Percentiles rank a stretch among this genome's conserved stretches.
Conservation (phyloP, 2,113 vertebrate genomes). For the Forbesichthys agassizii region DNA sequence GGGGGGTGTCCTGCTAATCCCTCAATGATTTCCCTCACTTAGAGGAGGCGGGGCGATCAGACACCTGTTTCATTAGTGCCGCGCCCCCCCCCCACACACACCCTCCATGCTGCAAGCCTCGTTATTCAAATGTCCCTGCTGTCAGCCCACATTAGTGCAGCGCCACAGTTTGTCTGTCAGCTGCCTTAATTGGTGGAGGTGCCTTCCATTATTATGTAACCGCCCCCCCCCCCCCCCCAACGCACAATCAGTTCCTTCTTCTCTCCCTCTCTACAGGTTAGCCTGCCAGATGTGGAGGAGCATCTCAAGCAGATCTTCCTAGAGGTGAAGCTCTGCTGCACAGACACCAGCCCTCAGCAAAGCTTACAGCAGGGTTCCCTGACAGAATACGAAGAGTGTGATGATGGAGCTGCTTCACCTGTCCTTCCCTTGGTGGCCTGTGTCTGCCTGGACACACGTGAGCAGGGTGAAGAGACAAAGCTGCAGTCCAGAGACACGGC, state of each 20-base stretch:
- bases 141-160: constrained; percentile 78
- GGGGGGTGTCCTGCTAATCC: background rate
- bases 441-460: too few relatives aligned
- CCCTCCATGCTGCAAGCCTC: constrained; percentile 70
- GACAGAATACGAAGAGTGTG: too few relatives aligned
- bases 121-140: constrained; percentile 81
- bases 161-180: constrained; percentile 76
- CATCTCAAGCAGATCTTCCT: too few relatives aligned
- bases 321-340: too few relatives aligned
- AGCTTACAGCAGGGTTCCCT: too few relatives aligned
- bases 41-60: constrained; percentile 51
- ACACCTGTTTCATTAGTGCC: constrained; percentile 80
- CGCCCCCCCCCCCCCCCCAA: constrained; percentile 17
- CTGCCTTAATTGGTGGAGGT: constrained; percentile 79
- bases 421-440: too few relatives aligned
- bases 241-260: constrained; percentile 15
- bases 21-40: too few relatives aligned
- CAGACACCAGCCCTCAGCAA: too few relatives aligned
- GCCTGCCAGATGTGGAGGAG: too few relatives aligned
- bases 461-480: too few relatives aligned
- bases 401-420: too few relatives aligned
- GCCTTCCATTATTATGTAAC: constrained; percentile 78
- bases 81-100: constrained; percentile 32
- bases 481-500: too few relatives aligned
- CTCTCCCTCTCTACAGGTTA: constrained; percentile 9